Conservation (phyloP, 1,140 invertebrate species). For the Palaemon carinicauda region DNA sequence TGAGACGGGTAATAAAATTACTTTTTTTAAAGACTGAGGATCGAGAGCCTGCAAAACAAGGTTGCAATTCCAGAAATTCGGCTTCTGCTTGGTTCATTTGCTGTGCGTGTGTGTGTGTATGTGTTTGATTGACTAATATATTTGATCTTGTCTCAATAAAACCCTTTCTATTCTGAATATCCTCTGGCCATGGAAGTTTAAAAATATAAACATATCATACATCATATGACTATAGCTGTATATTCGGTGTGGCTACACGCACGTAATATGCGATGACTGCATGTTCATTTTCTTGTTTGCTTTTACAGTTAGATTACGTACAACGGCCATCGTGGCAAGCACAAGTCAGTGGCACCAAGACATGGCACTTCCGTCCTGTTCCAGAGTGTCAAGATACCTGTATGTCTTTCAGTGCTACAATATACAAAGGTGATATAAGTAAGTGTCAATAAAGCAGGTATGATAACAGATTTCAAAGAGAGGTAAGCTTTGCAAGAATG, state of each 20-base stretch:
- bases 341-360: conserved; percentile 67
- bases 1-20: too few relatives aligned
- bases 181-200: too few relatives aligned
- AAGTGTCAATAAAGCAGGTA: conserved; percentile 56
- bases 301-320: conserved; percentile 67
- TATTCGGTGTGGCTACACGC: not conserved
- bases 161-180: too few relatives aligned
- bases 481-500: not conserved
- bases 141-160: too few relatives aligned
- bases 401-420: conserved; percentile 63
- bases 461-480: not conserved
- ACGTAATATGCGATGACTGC: not conserved
- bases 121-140: too few relatives aligned
- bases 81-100: too few relatives aligned
- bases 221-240: too few relatives aligned
- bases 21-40: too few relatives aligned
- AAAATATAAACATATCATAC: too few relatives aligned
- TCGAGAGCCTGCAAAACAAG: too few relatives aligned
- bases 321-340: conserved; percentile 69
- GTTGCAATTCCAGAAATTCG: too few relatives aligned
- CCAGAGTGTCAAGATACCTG: conserved; percentile 67
- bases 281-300: not conserved
- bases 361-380: conserved; percentile 66
- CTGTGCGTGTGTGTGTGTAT: too few relatives aligned
- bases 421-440: conserved; percentile 69